These are phyloP conservation scores for Phenganax marumi DNA, from an alignment of 92 coral and sea anemone genomes.

Conservation along the genomic window DNA sequence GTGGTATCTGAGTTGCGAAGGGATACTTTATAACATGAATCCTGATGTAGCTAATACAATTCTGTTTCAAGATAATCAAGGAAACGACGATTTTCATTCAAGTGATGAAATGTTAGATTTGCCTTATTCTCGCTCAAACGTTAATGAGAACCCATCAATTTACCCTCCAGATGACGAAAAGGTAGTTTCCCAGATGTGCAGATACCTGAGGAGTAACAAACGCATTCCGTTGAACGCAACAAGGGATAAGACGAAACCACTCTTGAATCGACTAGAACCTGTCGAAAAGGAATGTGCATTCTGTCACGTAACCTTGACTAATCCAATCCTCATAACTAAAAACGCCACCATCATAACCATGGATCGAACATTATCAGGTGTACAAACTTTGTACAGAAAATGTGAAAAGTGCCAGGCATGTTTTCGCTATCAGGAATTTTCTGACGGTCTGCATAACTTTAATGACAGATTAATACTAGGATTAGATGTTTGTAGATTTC, in stretches of 20 bases:
- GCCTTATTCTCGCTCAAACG: background rate
- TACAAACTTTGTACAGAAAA: constrained; percentile 50
- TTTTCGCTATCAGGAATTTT: constrained; percentile 54
- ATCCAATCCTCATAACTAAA: constrained; percentile 38
- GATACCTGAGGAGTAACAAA: constrained; percentile 37
- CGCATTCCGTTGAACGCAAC: constrained; percentile 15
- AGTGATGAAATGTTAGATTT: background rate
- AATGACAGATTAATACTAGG: constrained; percentile 54
- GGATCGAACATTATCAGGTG: constrained; percentile 29
- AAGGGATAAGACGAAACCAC: background rate
- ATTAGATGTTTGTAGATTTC: constrained; percentile 53
- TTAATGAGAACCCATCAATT: background rate
- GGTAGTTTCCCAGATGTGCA: constrained; percentile 49
- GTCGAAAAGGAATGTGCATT: constrained; percentile 35
- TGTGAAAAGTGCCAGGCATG: constrained; percentile 51
- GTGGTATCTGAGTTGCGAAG: constrained; percentile 48
- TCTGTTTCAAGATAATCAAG: background rate
- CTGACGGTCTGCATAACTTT: constrained; percentile 39
- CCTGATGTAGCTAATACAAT: background rate
- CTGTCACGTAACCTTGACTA: constrained; percentile 29
- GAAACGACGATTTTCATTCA: background rate
- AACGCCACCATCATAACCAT: constrained; percentile 45
- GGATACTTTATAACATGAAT: background rate
- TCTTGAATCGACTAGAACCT: constrained; percentile 30
- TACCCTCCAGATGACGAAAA: constrained; percentile 56